Evolutionary conservation across 2,888 invertebrate genomes (phyloP).

Genomic region (Hipparchia sbordonii): DNA sequence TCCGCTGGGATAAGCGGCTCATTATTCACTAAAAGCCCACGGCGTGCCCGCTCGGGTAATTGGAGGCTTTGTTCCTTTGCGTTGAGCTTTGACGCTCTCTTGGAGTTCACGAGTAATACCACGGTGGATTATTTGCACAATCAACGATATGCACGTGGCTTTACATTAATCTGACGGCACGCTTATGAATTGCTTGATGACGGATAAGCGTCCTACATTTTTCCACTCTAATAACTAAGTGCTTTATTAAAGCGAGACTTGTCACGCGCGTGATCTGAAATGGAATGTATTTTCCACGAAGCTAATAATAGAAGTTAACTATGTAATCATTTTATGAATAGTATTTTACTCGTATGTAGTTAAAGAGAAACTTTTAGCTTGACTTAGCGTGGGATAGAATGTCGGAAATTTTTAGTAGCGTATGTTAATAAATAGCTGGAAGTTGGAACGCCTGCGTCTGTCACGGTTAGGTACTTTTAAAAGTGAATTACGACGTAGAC

Average conservation of each 20-base stretch:
- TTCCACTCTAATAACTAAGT: conserved; percentile 48
- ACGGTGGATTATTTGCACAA: conserved; percentile 74
- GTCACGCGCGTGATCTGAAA: conserved; percentile 18
- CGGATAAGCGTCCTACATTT: conserved; percentile 55
- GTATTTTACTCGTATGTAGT: neutral
- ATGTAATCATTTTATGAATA: conserved; percentile 3
- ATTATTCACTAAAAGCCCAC: conserved; percentile 82
- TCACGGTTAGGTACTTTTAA: conserved; percentile 37
- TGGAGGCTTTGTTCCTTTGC: conserved; percentile 80
- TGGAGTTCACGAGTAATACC: conserved; percentile 60
- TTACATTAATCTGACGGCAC: conserved; percentile 73
- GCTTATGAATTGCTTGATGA: conserved; percentile 65
- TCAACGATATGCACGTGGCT: conserved; percentile 64
- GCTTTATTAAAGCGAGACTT: conserved; percentile 22
- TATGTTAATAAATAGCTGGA: conserved; percentile 48
- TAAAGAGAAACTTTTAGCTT: conserved; percentile 35
- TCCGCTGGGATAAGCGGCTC: conserved; percentile 76
- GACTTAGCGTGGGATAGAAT: conserved; percentile 54
- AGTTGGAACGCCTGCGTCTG: conserved; percentile 44
- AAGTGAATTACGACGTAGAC: conserved; percentile 4
- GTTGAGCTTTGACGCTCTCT: conserved; percentile 71
- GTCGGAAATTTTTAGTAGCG: conserved; percentile 43
- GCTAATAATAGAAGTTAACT: conserved; percentile 6
- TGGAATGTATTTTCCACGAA: conserved; percentile 14
- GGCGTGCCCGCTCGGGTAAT: conserved; percentile 78